A percentile compares a stretch with the other conserved stretches of the same genome.
These are phyloP conservation scores for Tychaedon coryphoeus DNA, from an alignment of 2,113 vertebrate species.

Conservation along the genomic window DNA sequence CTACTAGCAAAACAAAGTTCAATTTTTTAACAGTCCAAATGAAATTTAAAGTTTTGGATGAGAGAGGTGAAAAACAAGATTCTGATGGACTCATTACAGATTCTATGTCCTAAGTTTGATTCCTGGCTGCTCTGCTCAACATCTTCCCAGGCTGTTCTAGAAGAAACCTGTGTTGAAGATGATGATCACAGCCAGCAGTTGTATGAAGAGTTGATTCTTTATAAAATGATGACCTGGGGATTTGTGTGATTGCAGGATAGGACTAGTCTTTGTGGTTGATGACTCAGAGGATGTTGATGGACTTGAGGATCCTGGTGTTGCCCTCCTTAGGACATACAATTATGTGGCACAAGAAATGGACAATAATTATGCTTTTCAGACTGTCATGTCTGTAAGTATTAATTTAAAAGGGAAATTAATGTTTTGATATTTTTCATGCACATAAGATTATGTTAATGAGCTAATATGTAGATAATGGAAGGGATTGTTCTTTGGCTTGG, in stretches of 20 bases:
- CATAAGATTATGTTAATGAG: background rate
- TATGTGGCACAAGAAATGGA: conserved; percentile 90
- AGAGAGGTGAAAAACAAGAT: background rate
- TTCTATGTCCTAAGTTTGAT: background rate
- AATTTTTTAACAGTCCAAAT: background rate
- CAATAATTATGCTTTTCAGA: conserved; percentile 88
- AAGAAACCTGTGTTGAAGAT: background rate
- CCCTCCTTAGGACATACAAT: conserved; percentile 90
- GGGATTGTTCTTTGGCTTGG: background rate
- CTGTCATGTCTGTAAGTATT: conserved; percentile 84
- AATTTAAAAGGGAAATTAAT: background rate
- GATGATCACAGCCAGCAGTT: background rate
- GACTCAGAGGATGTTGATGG: conserved; percentile 88
- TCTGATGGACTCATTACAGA: background rate
- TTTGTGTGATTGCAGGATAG: conserved; percentile 74
- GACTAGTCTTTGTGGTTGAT: conserved; percentile 92
- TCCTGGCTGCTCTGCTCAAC: background rate
- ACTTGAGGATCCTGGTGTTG: conserved; percentile 90
- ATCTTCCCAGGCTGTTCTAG: background rate
- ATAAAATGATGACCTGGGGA: background rate
- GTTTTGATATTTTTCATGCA: background rate
- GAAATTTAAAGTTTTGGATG: background rate
- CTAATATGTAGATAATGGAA: background rate
- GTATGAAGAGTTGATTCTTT: background rate
- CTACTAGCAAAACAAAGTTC: background rate